Evolutionary conservation across 2,113 vertebrate genomes (phyloP), one percentile per base, ranked within the genome.

Genomic region (Neolamprologus caudopunctatus): DNA sequence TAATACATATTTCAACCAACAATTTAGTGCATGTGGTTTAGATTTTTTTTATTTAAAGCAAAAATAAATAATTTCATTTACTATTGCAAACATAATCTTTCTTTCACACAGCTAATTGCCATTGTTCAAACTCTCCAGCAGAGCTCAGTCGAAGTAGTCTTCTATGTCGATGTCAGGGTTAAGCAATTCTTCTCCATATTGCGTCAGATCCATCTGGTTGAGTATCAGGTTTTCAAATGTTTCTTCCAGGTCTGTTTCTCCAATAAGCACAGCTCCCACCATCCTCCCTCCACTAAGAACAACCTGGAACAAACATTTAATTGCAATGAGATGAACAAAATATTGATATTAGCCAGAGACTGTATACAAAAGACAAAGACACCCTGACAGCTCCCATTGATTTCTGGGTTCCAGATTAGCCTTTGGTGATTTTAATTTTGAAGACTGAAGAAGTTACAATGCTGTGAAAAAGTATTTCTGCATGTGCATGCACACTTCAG

Each of bases 191-290:
- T 98, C 98, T 78, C 98, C 97, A 5, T 99, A 99, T 3, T 93
- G 90, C 2, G 98, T 98, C 89, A 99, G 96, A 89, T 99, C 98
- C 97, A 99, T 99, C 16, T 97, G 97, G 93, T 99, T 99, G 89
- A 99, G 96, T 90, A 99, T 99, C 21, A 99, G 92, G 90, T 99
- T 99, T 94, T 99, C 98, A 93, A 99, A 99, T 5, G 99, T 99
- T 96, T 99, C 99, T 88, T 99, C 99, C 86, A 99, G 93, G 87
- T 99, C 97, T 0, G 98, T 99, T 68, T 99, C 98, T 6, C 99
- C 99, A 0, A 99, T 99, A 3, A 99, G 95, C 85, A 99, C 95
- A 0, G 98, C 98, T 73, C 99, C 99, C 92, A 98, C 92, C 98
- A 99, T 99, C 17, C 97, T 95, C 3, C 98, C 98, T 0, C 95